Base-by-base conservation (phyloP, 2,797 vertebrate genomes). In the Tenualosa thibaudeaui region DNA sequence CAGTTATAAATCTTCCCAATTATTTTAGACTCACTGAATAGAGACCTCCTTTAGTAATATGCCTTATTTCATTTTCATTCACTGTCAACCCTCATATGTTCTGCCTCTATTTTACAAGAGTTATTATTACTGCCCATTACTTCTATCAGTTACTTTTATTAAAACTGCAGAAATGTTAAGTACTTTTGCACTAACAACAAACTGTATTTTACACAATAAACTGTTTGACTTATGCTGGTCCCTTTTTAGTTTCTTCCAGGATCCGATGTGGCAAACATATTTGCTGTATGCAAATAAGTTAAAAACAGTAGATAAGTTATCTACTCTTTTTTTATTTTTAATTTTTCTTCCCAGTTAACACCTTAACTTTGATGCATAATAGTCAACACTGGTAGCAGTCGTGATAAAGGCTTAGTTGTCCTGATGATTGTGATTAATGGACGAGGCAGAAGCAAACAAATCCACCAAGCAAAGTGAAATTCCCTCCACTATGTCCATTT, bases 181-280 rank as follows among this genome's bases (percentile, higher is more conserved):
- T 37, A 82, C 81, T 17, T 58, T 58, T 82, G 26, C 53, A 78
- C 71, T 78, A 78, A 78, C 71, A 46, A 78, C 71, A 78, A 40
- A 46, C 17, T 78, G 71, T 49, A 8, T 46, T 46, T 78, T 78
- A 46, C 26, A 46, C 71, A 78, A 78, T 78, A 78, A 78, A 78
- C 12, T 78, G 40, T 78, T 46, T 78, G 37, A 78, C 71, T 22
- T 78, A 17, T 46, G 19, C 19, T 43, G 37, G 17, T 78, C 40
- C 26, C 5, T 9, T 43, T 43, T 5, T 43, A 1, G 6, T 46
- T 40, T 75, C 37, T 43, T 54, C 5, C 13, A 3, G 53, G 17
- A 17, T 19, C 13, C 19, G 17, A 56, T 5, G 17, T 7, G 50
- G 31, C 31, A 51, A 12, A 56, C 8, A 19, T 19, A 4, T 56